Percentiles rank a stretch among this genome's conserved stretches.
phyloP scores from a whole-genome alignment of 2,888 invertebrate genomes.

The Pinctada fucata region DNA sequence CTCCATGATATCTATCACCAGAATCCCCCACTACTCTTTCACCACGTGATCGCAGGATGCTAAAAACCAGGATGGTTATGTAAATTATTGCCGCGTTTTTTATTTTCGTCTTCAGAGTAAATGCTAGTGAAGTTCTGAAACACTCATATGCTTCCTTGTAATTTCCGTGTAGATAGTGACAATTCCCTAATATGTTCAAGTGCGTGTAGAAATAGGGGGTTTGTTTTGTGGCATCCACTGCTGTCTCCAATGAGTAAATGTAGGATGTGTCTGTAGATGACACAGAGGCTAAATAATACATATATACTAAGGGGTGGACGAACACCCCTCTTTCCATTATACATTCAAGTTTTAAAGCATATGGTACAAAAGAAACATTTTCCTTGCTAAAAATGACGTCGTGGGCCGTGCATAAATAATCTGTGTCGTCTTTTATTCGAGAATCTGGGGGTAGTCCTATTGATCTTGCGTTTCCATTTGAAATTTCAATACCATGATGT shows the following conservation, averaged over 20 bases:
- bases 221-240: constrained; percentile 1
- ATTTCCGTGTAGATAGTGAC: constrained; percentile 1
- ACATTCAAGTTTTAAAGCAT: constrained; percentile 23
- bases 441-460: constrained; percentile 3
- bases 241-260: background rate
- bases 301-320: constrained; percentile 19
- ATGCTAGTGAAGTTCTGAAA: constrained; percentile 5
- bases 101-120: constrained; percentile 7
- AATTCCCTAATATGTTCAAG: constrained; percentile 25
- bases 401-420: constrained; percentile 1
- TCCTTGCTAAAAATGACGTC: constrained; percentile 23
- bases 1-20: background rate
- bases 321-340: constrained; percentile 12
- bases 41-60: background rate
- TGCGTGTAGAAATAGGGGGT: background rate
- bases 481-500: background rate
- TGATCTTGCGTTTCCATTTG: background rate
- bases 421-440: background rate
- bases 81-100: constrained; percentile 10
- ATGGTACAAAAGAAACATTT: constrained; percentile 9
- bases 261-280: background rate
- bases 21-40: too few species aligned
- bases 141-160: constrained; percentile 7
- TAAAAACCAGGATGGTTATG: constrained; percentile 7
- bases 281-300: constrained; percentile 3